Evolutionary conservation across 2,888 invertebrate species (phyloP), one percentile per base, ranked within the genome.

Genomic region (Tiliacea aurago): DNA sequence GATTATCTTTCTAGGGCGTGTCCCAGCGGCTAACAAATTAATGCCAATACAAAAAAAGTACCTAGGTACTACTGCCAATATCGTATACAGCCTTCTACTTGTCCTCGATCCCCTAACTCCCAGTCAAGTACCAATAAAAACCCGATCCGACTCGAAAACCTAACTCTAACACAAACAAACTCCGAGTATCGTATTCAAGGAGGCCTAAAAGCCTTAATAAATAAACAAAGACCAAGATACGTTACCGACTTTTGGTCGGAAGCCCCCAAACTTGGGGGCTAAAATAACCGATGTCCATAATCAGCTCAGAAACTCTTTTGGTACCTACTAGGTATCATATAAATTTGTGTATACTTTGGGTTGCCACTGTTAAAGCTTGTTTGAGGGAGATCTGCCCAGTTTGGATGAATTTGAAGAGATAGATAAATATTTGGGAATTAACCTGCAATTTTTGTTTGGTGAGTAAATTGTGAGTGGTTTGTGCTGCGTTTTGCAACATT

Each of bases 231-330:
- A 47, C 71, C 13, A 66, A 81, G 73, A 84, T 78, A 86, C 73
- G 63, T 79, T 77, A 59, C 80, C 55, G 67, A 66, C 62, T 86
- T 85, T 81, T 41, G 67, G 63, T 65, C 66, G 45, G 65, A 68
- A 75, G 43, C 70, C 71, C 33, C 5, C 47, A 56, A 86, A 79
- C 66, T 85, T 77, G 7, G 59, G 37, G 41, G 64, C 58, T 71
- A 74, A 79, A 86, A 77, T 86, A 86, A 76, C 68, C 72, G 63
- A 77, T 76, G 79, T 53, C 61, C 37, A 78, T 77, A 84, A 85
- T 81, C 73, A 76, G 78, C 59, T 76, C 73, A 61, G 47, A 51
- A 63, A 73, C 63, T 73, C 70, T 56, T 74, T 71, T 13, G 37
- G 18, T 66, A 56, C 55, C n/a, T 47, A 47, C 47, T 47, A 63